Evolutionary conservation across 2,113 vertebrate genomes (phyloP).

Genomic region (Myotis brandtii): DNA sequence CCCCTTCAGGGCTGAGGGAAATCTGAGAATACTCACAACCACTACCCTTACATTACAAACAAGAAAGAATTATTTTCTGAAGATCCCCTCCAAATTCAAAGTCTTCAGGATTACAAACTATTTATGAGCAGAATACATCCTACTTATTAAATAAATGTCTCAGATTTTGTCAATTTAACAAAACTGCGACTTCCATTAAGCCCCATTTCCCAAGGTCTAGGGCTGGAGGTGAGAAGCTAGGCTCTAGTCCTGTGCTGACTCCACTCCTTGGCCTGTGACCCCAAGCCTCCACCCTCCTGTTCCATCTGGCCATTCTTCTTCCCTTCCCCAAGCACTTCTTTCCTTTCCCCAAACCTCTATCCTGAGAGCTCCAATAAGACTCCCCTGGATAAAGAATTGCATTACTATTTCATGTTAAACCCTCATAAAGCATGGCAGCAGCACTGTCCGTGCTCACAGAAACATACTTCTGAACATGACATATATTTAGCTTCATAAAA

Average conservation of each 20-base stretch:
- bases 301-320: not conserved
- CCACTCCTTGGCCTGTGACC: not conserved
- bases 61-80: not conserved
- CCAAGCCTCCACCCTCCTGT: not conserved
- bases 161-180: not conserved
- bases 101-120: not conserved
- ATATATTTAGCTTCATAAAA: not conserved
- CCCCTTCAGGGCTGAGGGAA: not conserved
- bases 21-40: conserved; percentile 4
- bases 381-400: not conserved
- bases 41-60: not conserved
- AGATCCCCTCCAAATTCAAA: not conserved
- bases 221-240: not conserved
- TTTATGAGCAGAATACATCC: not conserved
- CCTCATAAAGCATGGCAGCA: too few species aligned
- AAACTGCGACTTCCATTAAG: conserved; percentile 25
- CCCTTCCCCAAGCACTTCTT: not conserved
- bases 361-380: not conserved
- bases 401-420: too few species aligned
- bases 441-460: too few species aligned
- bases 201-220: not conserved
- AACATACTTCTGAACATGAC: not conserved
- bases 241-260: not conserved
- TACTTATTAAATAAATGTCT: not conserved
- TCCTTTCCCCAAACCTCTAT: not conserved